Conservation (phyloP, 2,888 invertebrate genomes). For the Sinopyrophorus schimmeli region DNA sequence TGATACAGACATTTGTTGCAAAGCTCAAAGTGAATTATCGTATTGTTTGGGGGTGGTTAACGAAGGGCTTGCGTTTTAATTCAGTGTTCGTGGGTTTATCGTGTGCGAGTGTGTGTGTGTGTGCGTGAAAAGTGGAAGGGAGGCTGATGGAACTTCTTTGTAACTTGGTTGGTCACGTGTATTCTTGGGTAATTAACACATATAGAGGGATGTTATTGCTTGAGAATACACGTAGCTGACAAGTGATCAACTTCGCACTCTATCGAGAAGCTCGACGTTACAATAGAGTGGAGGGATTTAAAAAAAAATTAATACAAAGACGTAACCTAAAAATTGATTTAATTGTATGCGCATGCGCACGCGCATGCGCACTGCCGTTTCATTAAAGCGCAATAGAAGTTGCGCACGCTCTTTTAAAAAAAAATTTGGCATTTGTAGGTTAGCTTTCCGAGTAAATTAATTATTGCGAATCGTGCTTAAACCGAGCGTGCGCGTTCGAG, state of each 20-base stretch:
- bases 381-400: too few relatives aligned
- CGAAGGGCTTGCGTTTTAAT: slow-evolving; percentile 10
- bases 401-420: too few relatives aligned
- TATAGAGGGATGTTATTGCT: slow-evolving; percentile 96
- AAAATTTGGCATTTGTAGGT: too few relatives aligned
- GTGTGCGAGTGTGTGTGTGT: slow-evolving; percentile 1
- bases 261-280: too few relatives aligned
- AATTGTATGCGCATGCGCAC: too few relatives aligned
- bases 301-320: too few relatives aligned
- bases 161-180: slow-evolving; percentile 92
- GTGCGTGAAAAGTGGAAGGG: too few relatives aligned
- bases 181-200: slow-evolving; percentile 99
- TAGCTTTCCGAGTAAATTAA: too few relatives aligned
- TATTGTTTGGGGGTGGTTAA: slow-evolving; percentile 17
- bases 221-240: slow-evolving; percentile 99
- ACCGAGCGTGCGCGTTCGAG: too few relatives aligned
- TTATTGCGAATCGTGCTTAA: too few relatives aligned
- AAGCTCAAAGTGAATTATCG: slow-evolving; percentile 30
- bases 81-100: slow-evolving; percentile 7
- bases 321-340: too few relatives aligned
- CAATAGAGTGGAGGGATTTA: too few relatives aligned
- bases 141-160: slow-evolving; percentile 24
- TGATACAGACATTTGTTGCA: slow-evolving; percentile 31
- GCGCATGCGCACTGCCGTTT: neutral
- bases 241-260: slow-evolving; percentile 61